phyloP scores from a whole-genome alignment of 2,797 vertebrate genomes.

The Megalops cyprinoides region DNA sequence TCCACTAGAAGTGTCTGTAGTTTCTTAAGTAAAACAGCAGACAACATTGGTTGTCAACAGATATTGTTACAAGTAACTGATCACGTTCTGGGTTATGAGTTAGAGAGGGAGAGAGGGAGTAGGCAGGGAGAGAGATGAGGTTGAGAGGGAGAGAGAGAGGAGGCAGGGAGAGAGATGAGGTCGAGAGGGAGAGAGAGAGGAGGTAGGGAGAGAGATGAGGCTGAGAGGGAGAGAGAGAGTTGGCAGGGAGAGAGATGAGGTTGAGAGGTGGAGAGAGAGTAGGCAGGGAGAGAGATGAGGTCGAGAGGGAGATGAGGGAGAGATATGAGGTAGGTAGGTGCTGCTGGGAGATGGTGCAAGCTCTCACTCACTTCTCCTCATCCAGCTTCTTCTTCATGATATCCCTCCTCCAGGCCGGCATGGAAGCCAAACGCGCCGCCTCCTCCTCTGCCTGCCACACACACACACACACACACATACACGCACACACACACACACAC shows the following conservation, averaged over 20 bases:
- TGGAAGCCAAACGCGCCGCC: constrained; percentile 82
- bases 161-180: not conserved
- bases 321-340: not conserved
- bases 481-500: constrained; percentile 37
- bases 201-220: not conserved
- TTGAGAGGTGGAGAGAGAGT: not conserved
- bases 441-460: constrained; percentile 85
- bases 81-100: no score
- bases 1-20: no score
- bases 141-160: not conserved
- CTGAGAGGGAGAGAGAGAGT: not conserved
- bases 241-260: not conserved
- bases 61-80: no score
- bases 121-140: not conserved
- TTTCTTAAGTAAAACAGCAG: no score
- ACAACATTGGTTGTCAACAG: no score
- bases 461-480: not conserved
- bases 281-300: not conserved
- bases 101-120: not conserved
- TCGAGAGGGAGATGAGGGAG: not conserved
- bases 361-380: constrained; percentile 87
- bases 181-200: not conserved
- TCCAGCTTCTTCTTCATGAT: constrained; percentile 96
- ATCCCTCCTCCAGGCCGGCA: constrained; percentile 97
- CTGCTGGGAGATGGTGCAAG: not conserved